Percentiles rank a stretch among this genome's conserved stretches.
Evolutionary conservation across 2,797 vertebrate genomes (phyloP).

Genomic region (Phoebastria nigripes): DNA sequence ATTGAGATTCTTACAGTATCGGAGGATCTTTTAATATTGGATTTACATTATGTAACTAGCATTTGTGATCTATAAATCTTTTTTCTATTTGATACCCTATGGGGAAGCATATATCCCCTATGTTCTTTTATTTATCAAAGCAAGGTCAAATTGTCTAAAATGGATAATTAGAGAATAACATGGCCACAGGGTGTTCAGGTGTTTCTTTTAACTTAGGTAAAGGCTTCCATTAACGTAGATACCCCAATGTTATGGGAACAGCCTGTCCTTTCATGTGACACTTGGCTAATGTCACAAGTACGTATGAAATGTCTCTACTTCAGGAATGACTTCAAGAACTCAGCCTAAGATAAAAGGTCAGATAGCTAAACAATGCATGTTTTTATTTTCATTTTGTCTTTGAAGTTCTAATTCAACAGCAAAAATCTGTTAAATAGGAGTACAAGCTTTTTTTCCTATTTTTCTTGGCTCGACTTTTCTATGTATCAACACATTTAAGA

Average conservation of each 20-base stretch:
- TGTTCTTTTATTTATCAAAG: neutral
- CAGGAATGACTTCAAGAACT: neutral
- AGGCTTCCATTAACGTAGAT: neutral
- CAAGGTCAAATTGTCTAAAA: neutral
- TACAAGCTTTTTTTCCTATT: neutral
- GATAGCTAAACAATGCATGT: neutral
- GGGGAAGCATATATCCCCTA: neutral
- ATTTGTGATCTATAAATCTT: neutral
- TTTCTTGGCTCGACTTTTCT: neutral
- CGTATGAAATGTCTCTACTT: neutral
- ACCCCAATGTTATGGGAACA: neutral
- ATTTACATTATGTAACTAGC: neutral
- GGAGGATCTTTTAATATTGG: neutral
- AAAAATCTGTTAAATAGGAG: neutral
- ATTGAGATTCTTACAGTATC: neutral
- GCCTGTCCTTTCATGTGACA: neutral
- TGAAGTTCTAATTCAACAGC: neutral
- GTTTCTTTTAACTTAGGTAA: conserved; percentile 1
- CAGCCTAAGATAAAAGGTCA: conserved; percentile 1
- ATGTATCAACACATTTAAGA: neutral
- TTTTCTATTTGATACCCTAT: neutral
- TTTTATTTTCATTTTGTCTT: neutral
- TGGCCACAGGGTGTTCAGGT: neutral
- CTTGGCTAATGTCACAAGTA: neutral
- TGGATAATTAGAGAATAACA: neutral